A percentile compares a stretch with the other conserved stretches of the same genome.
Evolutionary conservation across 1,140 invertebrate genomes (phyloP).

Genomic region (Lerema accius): DNA sequence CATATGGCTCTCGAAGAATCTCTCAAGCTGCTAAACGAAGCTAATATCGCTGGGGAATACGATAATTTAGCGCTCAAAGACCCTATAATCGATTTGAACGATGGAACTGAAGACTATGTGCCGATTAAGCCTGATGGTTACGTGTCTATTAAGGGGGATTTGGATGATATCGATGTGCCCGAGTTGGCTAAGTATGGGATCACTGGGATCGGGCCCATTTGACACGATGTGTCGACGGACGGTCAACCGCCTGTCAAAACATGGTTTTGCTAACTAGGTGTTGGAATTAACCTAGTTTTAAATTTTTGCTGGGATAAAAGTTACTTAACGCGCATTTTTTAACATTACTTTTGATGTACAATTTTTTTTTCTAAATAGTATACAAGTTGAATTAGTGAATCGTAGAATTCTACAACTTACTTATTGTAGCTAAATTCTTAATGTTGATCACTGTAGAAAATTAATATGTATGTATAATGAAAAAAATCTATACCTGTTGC

Average conservation of each 20-base stretch:
- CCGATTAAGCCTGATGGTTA: conserved; percentile 63
- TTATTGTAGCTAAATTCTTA: too few relatives aligned
- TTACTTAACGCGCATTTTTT: too few relatives aligned
- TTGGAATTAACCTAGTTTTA: too few relatives aligned
- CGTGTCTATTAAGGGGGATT: conserved; percentile 49
- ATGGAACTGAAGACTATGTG: conserved; percentile 67
- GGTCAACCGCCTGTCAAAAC: conserved; percentile 75
- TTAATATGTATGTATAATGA: not conserved
- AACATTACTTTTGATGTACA: too few relatives aligned
- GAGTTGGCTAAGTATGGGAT: conserved; percentile 63
- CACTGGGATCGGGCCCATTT: conserved; percentile 62
- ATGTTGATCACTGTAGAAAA: not conserved
- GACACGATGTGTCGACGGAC: conserved; percentile 69
- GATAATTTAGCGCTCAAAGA: conserved; percentile 53
- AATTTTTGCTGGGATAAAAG: not conserved
- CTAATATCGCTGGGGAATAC: conserved; percentile 66
- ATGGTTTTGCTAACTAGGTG: conserved; percentile 74
- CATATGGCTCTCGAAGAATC: conserved; percentile 74
- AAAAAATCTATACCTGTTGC: too few relatives aligned
- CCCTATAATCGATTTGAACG: conserved; percentile 62
- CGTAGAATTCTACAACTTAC: too few relatives aligned
- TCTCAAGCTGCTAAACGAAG: conserved; percentile 76
- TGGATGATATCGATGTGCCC: conserved; percentile 66
- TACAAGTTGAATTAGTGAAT: not conserved
- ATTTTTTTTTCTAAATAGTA: too few relatives aligned